Percentiles rank a stretch among this genome's conserved stretches.
phyloP scores from a whole-genome alignment of 2,797 vertebrate species.

The Lutjanus argentimaculatus region DNA sequence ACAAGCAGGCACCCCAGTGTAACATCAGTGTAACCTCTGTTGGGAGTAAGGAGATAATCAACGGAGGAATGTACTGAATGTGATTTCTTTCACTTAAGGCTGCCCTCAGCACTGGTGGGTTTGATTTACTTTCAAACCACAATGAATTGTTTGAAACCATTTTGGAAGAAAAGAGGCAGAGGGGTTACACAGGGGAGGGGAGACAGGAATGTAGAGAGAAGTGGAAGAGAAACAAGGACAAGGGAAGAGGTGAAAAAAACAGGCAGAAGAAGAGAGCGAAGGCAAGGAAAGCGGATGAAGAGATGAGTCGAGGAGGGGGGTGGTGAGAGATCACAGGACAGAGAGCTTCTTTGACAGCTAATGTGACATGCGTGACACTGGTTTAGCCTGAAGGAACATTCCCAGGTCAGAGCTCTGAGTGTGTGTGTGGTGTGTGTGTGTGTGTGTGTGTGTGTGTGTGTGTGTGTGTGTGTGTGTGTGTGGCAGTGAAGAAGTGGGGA shows the following conservation, averaged over 20 bases:
- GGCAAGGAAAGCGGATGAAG: slow-evolving; percentile 26
- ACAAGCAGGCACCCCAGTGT: slow-evolving; percentile 41
- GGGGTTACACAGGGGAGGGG: slow-evolving; percentile 26
- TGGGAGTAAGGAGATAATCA: slow-evolving; percentile 23
- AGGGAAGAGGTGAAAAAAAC: slow-evolving; percentile 10
- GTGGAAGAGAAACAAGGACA: not conserved
- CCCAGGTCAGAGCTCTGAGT: slow-evolving; percentile 67
- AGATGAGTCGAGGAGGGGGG: slow-evolving; percentile 44
- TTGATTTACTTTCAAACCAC: slow-evolving; percentile 63
- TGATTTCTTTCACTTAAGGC: slow-evolving; percentile 53
- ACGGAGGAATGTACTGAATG: slow-evolving; percentile 67
- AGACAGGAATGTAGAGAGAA: slow-evolving; percentile 47
- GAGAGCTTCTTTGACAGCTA: slow-evolving; percentile 80
- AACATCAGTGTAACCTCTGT: slow-evolving; percentile 22
- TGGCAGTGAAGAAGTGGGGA: slow-evolving; percentile 6
- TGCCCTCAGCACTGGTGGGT: slow-evolving; percentile 43
- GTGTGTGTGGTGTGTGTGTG: slow-evolving; percentile 57
- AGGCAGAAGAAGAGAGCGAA: slow-evolving; percentile 14
- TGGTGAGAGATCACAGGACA: slow-evolving; percentile 75
- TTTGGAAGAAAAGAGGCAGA: slow-evolving; percentile 41
- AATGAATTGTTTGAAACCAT: slow-evolving; percentile 53
- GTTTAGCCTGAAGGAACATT: slow-evolving; percentile 77
- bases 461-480: slow-evolving; percentile 36
- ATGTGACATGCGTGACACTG: slow-evolving; percentile 83
- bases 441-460: slow-evolving; percentile 38